Evolutionary conservation across 2,888 invertebrate species (phyloP).

Genomic region (Cataglyphis livida): DNA sequence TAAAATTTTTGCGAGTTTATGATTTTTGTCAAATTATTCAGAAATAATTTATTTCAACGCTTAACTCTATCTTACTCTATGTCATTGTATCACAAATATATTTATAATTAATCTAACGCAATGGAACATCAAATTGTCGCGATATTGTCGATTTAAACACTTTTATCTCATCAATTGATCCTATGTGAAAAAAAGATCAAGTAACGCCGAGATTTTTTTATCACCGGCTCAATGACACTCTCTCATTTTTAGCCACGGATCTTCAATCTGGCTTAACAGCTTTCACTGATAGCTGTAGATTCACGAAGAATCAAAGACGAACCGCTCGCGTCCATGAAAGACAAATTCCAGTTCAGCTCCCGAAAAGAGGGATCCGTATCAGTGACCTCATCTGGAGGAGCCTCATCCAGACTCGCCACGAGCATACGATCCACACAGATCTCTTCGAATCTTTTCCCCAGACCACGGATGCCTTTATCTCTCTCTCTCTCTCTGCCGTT

Average conservation of each 20-base stretch:
- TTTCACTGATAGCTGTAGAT: slow-evolving; percentile 18
- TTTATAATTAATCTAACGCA: neutral
- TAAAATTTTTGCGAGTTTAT: neutral
- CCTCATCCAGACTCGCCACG: slow-evolving; percentile 65
- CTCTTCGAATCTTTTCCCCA: slow-evolving; percentile 64
- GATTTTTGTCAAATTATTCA: neutral
- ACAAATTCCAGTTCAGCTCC: slow-evolving; percentile 70
- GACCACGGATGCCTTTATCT: slow-evolving; percentile 56
- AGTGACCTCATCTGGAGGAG: slow-evolving; percentile 67
- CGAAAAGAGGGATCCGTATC: slow-evolving; percentile 75
- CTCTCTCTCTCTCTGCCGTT: slow-evolving; percentile 62
- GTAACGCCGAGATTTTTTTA: slow-evolving; percentile 2
- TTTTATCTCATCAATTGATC: neutral
- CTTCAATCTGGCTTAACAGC: slow-evolving; percentile 7
- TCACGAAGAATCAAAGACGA: neutral
- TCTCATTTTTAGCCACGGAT: neutral
- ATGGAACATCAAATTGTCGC: neutral
- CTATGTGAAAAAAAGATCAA: neutral
- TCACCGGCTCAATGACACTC: slow-evolving; percentile 2
- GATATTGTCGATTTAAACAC: neutral
- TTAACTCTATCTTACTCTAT: too few species aligned
- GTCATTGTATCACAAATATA: neutral
- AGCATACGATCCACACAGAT: slow-evolving; percentile 64
- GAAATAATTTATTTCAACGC: neutral
- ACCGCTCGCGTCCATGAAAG: slow-evolving; percentile 47